A percentile compares a stretch with the other conserved stretches of the same genome.
Evolutionary conservation across 2,797 vertebrate genomes (phyloP).

Genomic region (Trichosurus vulpecula): DNA sequence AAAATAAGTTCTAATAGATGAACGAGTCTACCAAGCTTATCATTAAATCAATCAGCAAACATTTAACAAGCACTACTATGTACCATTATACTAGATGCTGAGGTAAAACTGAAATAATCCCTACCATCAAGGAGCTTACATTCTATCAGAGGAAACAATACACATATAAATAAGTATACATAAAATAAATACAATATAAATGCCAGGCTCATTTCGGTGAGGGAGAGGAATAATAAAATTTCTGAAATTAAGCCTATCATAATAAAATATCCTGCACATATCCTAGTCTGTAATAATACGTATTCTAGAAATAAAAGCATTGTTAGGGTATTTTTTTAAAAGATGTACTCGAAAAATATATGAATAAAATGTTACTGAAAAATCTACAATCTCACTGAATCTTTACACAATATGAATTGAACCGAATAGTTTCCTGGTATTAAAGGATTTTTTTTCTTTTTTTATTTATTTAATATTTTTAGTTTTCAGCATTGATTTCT

Average conservation of each 20-base stretch:
- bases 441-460: no score
- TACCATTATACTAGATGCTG: not conserved
- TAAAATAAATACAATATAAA: no score
- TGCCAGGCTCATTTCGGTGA: no score
- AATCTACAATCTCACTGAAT: not conserved
- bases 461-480: no score
- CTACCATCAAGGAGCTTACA: not conserved
- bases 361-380: not conserved
- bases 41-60: not conserved
- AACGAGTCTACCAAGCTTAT: not conserved
- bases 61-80: not conserved
- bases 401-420: not conserved
- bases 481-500: no score
- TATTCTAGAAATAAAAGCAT: no score
- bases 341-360: not conserved
- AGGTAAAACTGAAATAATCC: not conserved
- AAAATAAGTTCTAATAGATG: not conserved
- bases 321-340: not conserved
- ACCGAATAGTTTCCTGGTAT: not conserved
- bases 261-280: no score
- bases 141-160: not conserved
- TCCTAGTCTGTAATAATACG: no score
- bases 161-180: not conserved
- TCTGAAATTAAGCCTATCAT: no score
- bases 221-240: no score